These are phyloP conservation scores for Heliconius nattereri DNA, from an alignment of 1,140 invertebrate genomes.

Conservation along the genomic window DNA sequence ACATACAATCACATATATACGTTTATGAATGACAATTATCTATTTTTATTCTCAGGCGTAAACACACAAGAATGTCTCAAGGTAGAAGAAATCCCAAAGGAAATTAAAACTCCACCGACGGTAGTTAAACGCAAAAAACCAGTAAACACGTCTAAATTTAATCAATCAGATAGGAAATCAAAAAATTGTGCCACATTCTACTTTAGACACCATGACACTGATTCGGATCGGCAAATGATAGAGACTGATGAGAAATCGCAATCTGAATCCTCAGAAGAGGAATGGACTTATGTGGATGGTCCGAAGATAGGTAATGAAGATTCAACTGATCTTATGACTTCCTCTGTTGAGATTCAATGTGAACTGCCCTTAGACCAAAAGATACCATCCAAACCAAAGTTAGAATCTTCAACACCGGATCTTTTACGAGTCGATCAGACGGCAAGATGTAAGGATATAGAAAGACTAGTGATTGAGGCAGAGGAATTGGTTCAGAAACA, in stretches of 20 bases:
- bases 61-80: constrained; percentile 45
- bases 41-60: constrained; percentile 53
- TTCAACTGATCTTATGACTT: constrained; percentile 78
- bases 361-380: constrained; percentile 68
- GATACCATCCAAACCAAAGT: constrained; percentile 60
- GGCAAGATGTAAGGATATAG: constrained; percentile 81
- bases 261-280: constrained; percentile 86
- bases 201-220: constrained; percentile 91
- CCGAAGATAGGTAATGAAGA: constrained; percentile 76
- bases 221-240: constrained; percentile 84
- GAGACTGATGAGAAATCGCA: constrained; percentile 78
- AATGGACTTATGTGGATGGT: constrained; percentile 85
- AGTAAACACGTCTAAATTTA: constrained; percentile 82
- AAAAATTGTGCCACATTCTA: constrained; percentile 91
- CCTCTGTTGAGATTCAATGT: constrained; percentile 75
- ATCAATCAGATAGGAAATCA: constrained; percentile 87
- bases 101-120: constrained; percentile 72
- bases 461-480: constrained; percentile 86
- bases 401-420: constrained; percentile 66
- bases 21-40: constrained; percentile 31
- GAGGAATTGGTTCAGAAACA: constrained; percentile 85
- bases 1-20: constrained; percentile 33
- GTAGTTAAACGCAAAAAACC: constrained; percentile 78
- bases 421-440: constrained; percentile 61
- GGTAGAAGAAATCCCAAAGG: constrained; percentile 51